phyloP scores from a whole-genome alignment of 2,888 invertebrate species.

The Capitulum mitella region DNA sequence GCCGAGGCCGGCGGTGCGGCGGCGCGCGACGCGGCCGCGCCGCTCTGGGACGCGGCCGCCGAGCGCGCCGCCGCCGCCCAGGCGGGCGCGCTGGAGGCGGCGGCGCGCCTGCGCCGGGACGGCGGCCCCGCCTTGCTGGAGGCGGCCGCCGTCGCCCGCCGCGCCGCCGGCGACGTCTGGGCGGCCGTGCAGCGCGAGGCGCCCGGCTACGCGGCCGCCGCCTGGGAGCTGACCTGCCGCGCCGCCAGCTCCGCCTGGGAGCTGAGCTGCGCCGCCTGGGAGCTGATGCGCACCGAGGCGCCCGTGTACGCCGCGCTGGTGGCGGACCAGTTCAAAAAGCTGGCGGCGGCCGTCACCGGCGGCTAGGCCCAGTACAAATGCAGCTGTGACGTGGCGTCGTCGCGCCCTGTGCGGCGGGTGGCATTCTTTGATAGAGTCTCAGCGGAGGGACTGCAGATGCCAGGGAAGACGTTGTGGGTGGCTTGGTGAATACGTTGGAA shows the following conservation, averaged over 20 bases:
- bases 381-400: neutral
- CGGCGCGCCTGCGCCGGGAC: neutral
- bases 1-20: neutral
- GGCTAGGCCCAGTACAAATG: neutral
- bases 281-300: neutral
- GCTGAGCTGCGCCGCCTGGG: neutral
- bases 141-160: neutral
- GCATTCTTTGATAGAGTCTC: no score
- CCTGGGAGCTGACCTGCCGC: neutral
- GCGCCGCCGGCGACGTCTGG: neutral
- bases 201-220: slow-evolving; percentile 21
- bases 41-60: neutral
- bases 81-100: neutral
- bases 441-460: no score
- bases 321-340: neutral
- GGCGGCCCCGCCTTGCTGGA: neutral
- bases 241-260: neutral
- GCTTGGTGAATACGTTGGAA: no score
- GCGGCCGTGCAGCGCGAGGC: neutral
- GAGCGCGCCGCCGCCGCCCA: neutral
- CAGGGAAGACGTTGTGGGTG: no score
- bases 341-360: neutral
- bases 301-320: neutral
- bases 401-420: no score
- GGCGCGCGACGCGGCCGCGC: neutral